These are phyloP conservation scores for Dryoscopus gambensis DNA, from an alignment of 2,113 vertebrate genomes.

Conservation along the genomic window DNA sequence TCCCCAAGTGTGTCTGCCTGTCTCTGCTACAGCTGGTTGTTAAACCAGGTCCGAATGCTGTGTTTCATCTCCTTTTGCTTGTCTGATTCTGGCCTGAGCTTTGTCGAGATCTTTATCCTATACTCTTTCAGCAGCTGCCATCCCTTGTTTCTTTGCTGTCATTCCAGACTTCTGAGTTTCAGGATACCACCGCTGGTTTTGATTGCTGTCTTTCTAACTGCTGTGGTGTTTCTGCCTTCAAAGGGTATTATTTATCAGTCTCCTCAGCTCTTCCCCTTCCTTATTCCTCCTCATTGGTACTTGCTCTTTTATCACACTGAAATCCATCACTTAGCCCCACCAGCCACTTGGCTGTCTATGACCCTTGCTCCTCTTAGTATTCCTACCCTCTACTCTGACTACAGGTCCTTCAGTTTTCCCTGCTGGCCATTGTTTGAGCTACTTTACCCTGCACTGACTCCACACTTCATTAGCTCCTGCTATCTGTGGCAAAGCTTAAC, in stretches of 20 bases:
- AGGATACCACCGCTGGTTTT: neutral
- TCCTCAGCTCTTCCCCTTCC: neutral
- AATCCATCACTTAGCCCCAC: neutral
- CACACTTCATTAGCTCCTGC: slow-evolving; percentile 37
- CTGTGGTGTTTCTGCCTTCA: neutral
- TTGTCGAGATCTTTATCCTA: neutral
- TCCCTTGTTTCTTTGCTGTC: neutral
- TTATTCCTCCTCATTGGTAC: neutral
- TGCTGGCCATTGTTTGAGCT: neutral
- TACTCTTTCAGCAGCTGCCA: slow-evolving; percentile 6
- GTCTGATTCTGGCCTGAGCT: neutral
- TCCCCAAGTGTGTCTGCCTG: neutral
- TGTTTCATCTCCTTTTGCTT: neutral
- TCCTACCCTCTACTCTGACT: neutral
- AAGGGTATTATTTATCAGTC: neutral
- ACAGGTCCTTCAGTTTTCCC: neutral
- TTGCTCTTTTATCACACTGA: neutral
- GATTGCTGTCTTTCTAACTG: neutral
- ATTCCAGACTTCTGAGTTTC: neutral
- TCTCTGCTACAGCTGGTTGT: neutral
- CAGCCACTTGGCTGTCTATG: neutral
- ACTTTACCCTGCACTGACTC: slow-evolving; percentile 34
- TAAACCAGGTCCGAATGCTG: neutral
- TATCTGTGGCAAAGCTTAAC: neutral
- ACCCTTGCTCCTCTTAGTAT: neutral